Percentiles rank a stretch among this genome's conserved stretches.
phyloP scores from a whole-genome alignment of 2,888 invertebrate genomes.

The Cerastis rubricosa region DNA sequence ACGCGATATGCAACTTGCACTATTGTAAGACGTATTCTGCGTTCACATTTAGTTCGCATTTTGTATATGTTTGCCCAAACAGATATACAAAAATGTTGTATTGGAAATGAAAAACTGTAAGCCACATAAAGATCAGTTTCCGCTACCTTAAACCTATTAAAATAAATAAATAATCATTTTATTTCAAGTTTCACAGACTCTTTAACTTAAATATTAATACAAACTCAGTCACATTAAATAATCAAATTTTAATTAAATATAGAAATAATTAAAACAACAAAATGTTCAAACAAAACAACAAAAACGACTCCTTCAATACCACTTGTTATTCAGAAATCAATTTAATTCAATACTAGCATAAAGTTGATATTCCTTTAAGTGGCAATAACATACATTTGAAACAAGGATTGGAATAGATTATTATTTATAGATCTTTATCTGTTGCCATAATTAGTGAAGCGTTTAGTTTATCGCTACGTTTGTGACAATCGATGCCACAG shows the following conservation, averaged over 20 bases:
- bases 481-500: slow-evolving; percentile 21
- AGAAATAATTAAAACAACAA: no score
- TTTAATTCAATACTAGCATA: background rate
- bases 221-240: no score
- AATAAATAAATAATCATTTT: no score
- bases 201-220: no score
- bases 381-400: background rate
- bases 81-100: background rate
- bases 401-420: background rate
- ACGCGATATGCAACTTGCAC: slow-evolving; percentile 41
- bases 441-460: slow-evolving; percentile 46
- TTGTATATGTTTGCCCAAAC: no score
- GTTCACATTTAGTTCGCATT: background rate
- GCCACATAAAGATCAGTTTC: background rate
- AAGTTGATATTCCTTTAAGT: background rate
- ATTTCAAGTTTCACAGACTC: no score
- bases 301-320: background rate
- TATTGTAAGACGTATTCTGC: background rate
- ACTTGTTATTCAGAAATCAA: background rate
- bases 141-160: no score
- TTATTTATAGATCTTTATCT: slow-evolving; percentile 49
- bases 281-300: no score
- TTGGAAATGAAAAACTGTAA: background rate
- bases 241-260: no score
- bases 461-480: slow-evolving; percentile 30